Conservation (phyloP, 2,113 vertebrate genomes). For the Egretta garzetta region DNA sequence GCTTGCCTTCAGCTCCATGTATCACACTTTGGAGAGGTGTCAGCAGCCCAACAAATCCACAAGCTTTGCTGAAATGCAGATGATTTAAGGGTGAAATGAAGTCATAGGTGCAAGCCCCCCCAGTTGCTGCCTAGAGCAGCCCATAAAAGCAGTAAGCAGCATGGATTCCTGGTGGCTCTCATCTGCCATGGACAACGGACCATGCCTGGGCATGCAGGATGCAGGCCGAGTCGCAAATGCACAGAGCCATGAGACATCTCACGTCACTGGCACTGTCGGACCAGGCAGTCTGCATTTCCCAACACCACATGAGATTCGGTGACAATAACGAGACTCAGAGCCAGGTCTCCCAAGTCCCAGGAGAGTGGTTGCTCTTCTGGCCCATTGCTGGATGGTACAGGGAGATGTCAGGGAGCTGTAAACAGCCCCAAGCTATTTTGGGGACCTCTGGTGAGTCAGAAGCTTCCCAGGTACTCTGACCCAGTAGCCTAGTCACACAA, state of each 20-base stretch:
- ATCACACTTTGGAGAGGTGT: not conserved
- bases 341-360: not conserved
- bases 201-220: not conserved
- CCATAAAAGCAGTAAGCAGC: not conserved
- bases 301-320: accelerated
- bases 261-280: not conserved
- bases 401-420: not conserved
- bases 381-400: not conserved
- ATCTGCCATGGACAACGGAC: not conserved
- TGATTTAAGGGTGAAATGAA: not conserved
- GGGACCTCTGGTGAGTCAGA: not conserved
- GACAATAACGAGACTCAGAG: not conserved
- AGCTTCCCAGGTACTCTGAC: not conserved
- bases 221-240: not conserved
- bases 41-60: not conserved
- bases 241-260: not conserved
- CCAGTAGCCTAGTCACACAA: not conserved
- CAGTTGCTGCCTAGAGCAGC: not conserved
- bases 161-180: not conserved
- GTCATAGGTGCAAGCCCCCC: not conserved
- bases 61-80: not conserved
- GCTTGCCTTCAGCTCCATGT: not conserved
- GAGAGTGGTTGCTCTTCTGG: not conserved
- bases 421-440: not conserved
- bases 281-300: not conserved